Evolutionary conservation across 1,140 invertebrate genomes (phyloP), one percentile per base, ranked within the genome.

Genomic region (Pomphorhynchus laevis): DNA sequence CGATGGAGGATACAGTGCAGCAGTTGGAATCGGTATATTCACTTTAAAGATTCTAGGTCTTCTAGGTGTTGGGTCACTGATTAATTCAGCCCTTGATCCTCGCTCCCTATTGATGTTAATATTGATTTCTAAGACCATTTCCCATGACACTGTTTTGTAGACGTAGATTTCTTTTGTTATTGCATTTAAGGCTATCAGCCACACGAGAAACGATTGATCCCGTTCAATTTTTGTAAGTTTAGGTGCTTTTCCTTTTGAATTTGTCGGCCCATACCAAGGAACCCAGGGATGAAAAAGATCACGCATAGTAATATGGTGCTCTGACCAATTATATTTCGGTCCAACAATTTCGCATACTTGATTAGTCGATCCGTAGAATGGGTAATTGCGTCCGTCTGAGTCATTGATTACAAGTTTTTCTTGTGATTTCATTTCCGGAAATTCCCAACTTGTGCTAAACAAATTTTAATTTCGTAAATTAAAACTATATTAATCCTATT

Each of bases 251-350:
- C 53, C 49, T 32, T 50, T 47, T 11, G 49, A 44, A 29, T 49
- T 50, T 40, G 51, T 49, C 16, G 56, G 56, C 23, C 55, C 52
- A 16, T 53, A 47, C 56, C 56, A 57, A 5, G 56, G 56, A n/a
- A 58, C 52, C 44, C 56, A 51, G n/a, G 56, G 56, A 47, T 57
- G 53, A 48, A 58, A 58, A 47, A 56, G 56, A 46, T 58, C 56
- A 44, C 54, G 56, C 54, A 58, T 57, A 34, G 48, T 51, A 8
- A 58, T 48, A 0, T 49, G 52, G 20, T 53, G 50, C 11, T 47
- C 48, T 31, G 55, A 50, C 40, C 48, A 49, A 37, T 48, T 49
- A 23, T 49, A 47, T 34, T 51, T 54, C 2, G 54, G 54, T 12
- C 53, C 53, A 35, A 53, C 47, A 33, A 58, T 50, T 5, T 49